These are phyloP conservation scores for Phenacoccus solenopsis DNA, from an alignment of 1,140 invertebrate species.

Conservation along the genomic window DNA sequence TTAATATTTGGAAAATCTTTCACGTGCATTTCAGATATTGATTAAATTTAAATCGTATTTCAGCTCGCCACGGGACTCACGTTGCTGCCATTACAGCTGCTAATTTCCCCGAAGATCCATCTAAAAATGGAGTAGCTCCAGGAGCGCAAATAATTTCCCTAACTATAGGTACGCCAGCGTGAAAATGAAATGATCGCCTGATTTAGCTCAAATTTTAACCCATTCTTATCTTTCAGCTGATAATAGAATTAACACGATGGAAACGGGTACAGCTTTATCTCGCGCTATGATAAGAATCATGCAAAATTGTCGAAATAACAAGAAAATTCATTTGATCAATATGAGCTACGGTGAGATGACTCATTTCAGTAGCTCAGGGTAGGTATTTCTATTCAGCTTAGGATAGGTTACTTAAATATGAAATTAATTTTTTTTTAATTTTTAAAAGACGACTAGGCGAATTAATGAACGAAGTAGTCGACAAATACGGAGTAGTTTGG, in stretches of 20 bases:
- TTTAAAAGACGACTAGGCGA: slow-evolving; percentile 61
- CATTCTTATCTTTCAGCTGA: slow-evolving; percentile 42
- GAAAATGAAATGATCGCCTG: background rate
- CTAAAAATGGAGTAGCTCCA: slow-evolving; percentile 88
- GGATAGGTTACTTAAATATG: background rate
- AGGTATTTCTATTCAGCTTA: slow-evolving; percentile 30
- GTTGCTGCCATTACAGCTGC: slow-evolving; percentile 91
- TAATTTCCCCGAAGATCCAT: slow-evolving; percentile 77
- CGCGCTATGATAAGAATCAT: slow-evolving; percentile 80
- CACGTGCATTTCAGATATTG: too few relatives aligned
- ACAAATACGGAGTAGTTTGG: slow-evolving; percentile 85
- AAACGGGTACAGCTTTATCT: slow-evolving; percentile 84
- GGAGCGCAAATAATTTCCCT: slow-evolving; percentile 92
- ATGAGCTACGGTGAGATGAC: slow-evolving; percentile 96
- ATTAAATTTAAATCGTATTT: too few relatives aligned
- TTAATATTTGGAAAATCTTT: background rate
- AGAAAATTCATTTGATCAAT: slow-evolving; percentile 76
- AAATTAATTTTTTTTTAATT: slow-evolving; percentile 19
- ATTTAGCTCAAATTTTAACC: background rate
- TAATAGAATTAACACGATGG: slow-evolving; percentile 80
- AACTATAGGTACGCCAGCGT: slow-evolving; percentile 50
- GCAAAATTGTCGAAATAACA: slow-evolving; percentile 41
- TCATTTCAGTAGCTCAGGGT: slow-evolving; percentile 83
- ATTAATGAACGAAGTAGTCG: slow-evolving; percentile 77
- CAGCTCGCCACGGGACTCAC: slow-evolving; percentile 90